A percentile compares a stretch with the other conserved stretches of the same genome.
These are phyloP conservation scores for Armadillidium nasatum DNA, from an alignment of 1,140 invertebrate species.

Conservation along the genomic window DNA sequence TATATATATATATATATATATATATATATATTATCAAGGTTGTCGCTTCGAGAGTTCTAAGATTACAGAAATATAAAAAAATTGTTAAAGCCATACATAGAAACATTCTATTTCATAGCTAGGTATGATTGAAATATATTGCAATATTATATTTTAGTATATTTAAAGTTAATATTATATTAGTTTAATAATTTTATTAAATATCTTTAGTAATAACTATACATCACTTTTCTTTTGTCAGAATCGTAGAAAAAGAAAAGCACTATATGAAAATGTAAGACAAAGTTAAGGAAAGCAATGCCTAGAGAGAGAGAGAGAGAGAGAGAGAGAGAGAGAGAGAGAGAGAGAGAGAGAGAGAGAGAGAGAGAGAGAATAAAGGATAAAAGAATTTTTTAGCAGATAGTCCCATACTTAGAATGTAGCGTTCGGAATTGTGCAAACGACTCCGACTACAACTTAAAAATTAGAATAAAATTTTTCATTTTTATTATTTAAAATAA, in stretches of 20 bases:
- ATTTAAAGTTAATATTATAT: background rate
- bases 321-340: background rate
- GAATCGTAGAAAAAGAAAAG: background rate
- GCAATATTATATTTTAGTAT: background rate
- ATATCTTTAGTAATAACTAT: background rate
- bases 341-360: background rate
- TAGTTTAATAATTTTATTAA: background rate
- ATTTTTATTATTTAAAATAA: too few species aligned
- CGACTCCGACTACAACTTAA: too few species aligned
- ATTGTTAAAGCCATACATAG: too few species aligned
- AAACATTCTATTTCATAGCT: too few species aligned
- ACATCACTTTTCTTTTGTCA: too few species aligned
- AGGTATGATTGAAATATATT: too few species aligned
- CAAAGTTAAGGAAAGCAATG: background rate
- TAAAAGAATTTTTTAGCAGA: background rate
- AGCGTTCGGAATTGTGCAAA: background rate
- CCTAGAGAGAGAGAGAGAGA: background rate
- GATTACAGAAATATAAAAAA: too few species aligned
- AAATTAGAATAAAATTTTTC: too few species aligned
- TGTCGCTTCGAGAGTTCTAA: too few species aligned
- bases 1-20: too few species aligned
- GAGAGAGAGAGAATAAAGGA: conserved; percentile 2
- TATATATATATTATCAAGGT: too few species aligned
- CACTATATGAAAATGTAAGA: background rate
- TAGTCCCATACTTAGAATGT: background rate